Percentiles rank a stretch among this genome's conserved stretches.
Conservation (phyloP, 2,113 vertebrate genomes). For the Podarcis raffonei region DNA sequence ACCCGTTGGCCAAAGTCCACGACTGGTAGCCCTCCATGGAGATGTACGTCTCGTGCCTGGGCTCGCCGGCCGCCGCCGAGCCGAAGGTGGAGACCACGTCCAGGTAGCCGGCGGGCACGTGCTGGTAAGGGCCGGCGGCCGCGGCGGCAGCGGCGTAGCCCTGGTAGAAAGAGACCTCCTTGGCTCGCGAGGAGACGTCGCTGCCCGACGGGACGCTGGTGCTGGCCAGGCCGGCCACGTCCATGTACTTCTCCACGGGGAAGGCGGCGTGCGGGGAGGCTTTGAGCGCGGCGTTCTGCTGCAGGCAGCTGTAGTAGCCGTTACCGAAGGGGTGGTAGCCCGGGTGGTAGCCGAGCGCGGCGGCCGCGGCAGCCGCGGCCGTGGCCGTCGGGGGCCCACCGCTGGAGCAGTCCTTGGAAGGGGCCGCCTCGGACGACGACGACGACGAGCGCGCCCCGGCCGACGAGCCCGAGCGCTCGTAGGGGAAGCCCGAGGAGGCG, state of each 20-base stretch:
- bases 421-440: background rate
- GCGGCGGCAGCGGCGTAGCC: conserved; percentile 66
- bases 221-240: conserved; percentile 82
- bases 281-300: conserved; percentile 81
- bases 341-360: conserved; percentile 75
- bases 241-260: conserved; percentile 84
- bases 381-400: conserved; percentile 66
- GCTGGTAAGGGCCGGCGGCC: conserved; percentile 76
- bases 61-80: conserved; percentile 70
- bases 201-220: conserved; percentile 74
- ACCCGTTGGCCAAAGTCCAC: conserved; percentile 86
- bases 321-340: conserved; percentile 85
- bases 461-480: conserved; percentile 76
- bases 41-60: conserved; percentile 82
- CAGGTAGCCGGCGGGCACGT: conserved; percentile 83
- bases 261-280: conserved; percentile 81
- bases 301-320: conserved; percentile 87
- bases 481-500: conserved; percentile 69
- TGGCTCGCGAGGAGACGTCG: conserved; percentile 79
- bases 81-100: conserved; percentile 85
- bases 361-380: conserved; percentile 69
- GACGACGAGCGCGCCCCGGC: conserved; percentile 66
- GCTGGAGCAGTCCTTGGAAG: conserved; percentile 74
- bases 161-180: conserved; percentile 86
- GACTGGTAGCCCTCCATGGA: conserved; percentile 86